phyloP scores from a whole-genome alignment of 2,888 invertebrate species.

The Machimus rusticus region DNA sequence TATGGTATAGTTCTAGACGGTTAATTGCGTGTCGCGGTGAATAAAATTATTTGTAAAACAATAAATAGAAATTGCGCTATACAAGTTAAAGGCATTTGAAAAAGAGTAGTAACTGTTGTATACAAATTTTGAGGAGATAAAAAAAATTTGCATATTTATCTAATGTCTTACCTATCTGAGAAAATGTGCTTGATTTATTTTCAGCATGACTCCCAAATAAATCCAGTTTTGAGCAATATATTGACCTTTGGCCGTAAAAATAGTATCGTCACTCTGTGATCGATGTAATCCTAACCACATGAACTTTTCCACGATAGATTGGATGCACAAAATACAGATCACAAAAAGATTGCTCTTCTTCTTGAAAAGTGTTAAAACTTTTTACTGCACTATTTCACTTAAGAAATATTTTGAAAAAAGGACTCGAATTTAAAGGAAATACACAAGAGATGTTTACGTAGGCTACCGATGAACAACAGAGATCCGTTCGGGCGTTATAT shows the following conservation, averaged over 20 bases:
- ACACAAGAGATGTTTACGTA: not conserved
- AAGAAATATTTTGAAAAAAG: not conserved
- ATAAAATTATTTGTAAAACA: not conserved
- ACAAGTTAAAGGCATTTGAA: not conserved
- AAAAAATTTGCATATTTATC: not conserved
- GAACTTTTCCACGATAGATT: not conserved
- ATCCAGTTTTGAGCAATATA: conserved; percentile 23
- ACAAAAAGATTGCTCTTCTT: not conserved
- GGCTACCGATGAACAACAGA: not conserved
- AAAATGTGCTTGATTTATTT: conserved; percentile 17
- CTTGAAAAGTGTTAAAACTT: not conserved
- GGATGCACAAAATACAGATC: not conserved
- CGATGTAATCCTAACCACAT: not conserved
- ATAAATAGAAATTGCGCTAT: not conserved
- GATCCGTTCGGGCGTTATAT: not conserved
- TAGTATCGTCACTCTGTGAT: not conserved
- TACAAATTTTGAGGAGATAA: not conserved
- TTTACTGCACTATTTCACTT: not conserved
- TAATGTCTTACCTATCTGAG: conserved; percentile 9
- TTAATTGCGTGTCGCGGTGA: not conserved
- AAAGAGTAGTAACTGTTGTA: not conserved
- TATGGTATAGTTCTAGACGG: not conserved
- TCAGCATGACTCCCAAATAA: conserved; percentile 27
- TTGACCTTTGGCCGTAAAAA: not conserved
- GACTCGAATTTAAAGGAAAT: not conserved